Percentiles rank a stretch among this genome's conserved stretches.
Conservation (phyloP, 2,888 invertebrate species). For the Cheilosia vulpina region DNA sequence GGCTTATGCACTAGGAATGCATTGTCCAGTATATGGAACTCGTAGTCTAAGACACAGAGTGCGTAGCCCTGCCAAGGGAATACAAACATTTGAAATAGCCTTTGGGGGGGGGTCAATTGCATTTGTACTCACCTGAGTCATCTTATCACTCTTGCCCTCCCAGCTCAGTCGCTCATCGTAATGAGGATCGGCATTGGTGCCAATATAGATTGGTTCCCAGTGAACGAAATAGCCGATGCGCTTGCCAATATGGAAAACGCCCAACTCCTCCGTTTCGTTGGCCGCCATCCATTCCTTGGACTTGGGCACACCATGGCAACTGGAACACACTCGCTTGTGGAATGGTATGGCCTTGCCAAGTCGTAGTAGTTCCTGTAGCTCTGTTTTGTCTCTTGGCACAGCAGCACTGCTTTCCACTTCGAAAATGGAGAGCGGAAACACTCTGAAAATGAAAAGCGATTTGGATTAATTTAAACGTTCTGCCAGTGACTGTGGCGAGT, state of each 20-base stretch:
- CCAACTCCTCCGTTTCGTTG: conserved; percentile 87
- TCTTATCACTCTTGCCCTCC: conserved; percentile 98
- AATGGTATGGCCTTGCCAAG: conserved; percentile 94
- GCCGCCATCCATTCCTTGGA: conserved; percentile 93
- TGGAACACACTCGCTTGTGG: conserved; percentile 94
- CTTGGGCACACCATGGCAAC: conserved; percentile 94
- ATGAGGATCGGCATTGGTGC: conserved; percentile 93
- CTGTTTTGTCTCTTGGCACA: conserved; percentile 90
- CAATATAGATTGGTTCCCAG: conserved; percentile 98
- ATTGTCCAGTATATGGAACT: conserved; percentile 96
- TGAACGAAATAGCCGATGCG: conserved; percentile 90
- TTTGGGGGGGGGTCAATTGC: neutral
- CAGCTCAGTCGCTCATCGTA: conserved; percentile 96
- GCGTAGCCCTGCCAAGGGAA: conserved; percentile 89
- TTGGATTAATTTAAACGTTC: neutral
- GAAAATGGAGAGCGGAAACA: conserved; percentile 95
- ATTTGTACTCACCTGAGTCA: conserved; percentile 91
- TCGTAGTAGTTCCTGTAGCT: conserved; percentile 89
- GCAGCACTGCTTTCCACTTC: conserved; percentile 89
- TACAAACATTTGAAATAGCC: neutral
- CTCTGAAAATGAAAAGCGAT: conserved; percentile 84
- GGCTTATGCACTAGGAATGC: conserved; percentile 97
- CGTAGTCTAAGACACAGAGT: conserved; percentile 95
- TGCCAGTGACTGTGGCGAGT: neutral
- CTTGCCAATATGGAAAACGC: conserved; percentile 94